Evolutionary conservation across 2,888 invertebrate species (phyloP).

Genomic region (Tromatobia lineatoria): DNA sequence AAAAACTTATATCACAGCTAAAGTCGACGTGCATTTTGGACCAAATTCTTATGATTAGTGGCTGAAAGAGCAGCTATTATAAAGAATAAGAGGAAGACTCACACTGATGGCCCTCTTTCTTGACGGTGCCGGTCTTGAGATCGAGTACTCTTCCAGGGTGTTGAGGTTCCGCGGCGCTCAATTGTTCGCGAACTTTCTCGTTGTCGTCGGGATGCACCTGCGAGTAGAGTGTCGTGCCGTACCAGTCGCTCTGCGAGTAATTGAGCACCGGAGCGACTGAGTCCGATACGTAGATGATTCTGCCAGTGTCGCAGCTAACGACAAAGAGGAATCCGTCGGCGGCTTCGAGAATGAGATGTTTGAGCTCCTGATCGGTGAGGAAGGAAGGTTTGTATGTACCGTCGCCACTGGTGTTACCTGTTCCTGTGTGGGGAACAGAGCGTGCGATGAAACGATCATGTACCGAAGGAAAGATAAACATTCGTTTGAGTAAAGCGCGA

Average conservation of each 20-base stretch:
- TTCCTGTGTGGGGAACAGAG: slow-evolving; percentile 88
- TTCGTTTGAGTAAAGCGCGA: slow-evolving; percentile 8
- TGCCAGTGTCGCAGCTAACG: slow-evolving; percentile 98
- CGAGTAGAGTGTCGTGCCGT: slow-evolving; percentile 97
- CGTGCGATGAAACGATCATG: slow-evolving; percentile 44
- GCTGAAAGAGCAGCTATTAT: too few species aligned
- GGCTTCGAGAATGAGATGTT: slow-evolving; percentile 99
- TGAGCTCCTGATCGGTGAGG: slow-evolving; percentile 99
- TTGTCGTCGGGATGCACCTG: slow-evolving; percentile 99
- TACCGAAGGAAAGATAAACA: slow-evolving; percentile 6
- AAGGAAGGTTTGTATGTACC: slow-evolving; percentile 99
- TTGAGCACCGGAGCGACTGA: slow-evolving; percentile 99
- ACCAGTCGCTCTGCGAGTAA: slow-evolving; percentile 99
- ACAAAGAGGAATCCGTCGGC: slow-evolving; percentile 99
- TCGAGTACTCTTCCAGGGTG: slow-evolving; percentile 98
- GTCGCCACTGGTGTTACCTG: slow-evolving; percentile 98
- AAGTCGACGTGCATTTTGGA: background rate
- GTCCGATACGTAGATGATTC: slow-evolving; percentile 99
- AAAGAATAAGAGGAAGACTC: slow-evolving; percentile 83
- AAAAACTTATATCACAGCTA: too few species aligned
- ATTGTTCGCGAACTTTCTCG: slow-evolving; percentile 98
- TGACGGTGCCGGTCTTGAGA: slow-evolving; percentile 99
- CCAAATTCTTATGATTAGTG: background rate
- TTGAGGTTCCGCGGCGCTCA: slow-evolving; percentile 98
- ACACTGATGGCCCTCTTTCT: slow-evolving; percentile 99